Evolutionary conservation across 2,888 invertebrate genomes (phyloP).

Genomic region (Hirtodrosophila confusa): DNA sequence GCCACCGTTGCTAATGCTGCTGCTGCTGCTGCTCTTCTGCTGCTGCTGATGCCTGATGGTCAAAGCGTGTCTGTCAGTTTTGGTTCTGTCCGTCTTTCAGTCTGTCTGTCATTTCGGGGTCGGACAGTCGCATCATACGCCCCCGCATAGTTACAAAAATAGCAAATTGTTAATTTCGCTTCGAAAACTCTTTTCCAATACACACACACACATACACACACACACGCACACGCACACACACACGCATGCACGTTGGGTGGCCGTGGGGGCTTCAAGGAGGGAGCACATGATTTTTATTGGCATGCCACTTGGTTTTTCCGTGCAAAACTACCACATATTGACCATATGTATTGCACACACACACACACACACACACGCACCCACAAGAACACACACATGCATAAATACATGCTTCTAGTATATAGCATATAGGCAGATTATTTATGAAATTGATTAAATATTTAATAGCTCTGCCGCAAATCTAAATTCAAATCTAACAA

Average conservation of each 20-base stretch:
- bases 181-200: conserved; percentile 76
- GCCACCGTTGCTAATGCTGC: conserved; percentile 7
- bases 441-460: conserved; percentile 74
- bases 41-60: conserved; percentile 44
- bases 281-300: conserved; percentile 72
- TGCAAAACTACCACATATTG: conserved; percentile 60
- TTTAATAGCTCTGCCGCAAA: conserved; percentile 39
- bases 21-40: conserved; percentile 11
- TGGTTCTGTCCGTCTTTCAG: conserved; percentile 37
- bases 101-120: conserved; percentile 50
- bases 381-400: conserved; percentile 9
- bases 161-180: conserved; percentile 78
- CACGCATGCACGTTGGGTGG: conserved; percentile 8
- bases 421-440: conserved; percentile 34
- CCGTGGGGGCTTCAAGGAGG: conserved; percentile 17
- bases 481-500: conserved; percentile 19
- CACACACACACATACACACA: conserved; percentile 40
- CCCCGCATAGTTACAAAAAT: conserved; percentile 69
- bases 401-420: conserved; percentile 1
- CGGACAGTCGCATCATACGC: conserved; percentile 60
- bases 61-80: conserved; percentile 54
- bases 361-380: conserved; percentile 2
- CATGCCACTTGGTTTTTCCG: conserved; percentile 74
- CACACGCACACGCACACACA: conserved; percentile 24
- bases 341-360: conserved; percentile 18